Evolutionary conservation across 2,797 vertebrate genomes (phyloP).

Genomic region (Microtus obscurus): DNA sequence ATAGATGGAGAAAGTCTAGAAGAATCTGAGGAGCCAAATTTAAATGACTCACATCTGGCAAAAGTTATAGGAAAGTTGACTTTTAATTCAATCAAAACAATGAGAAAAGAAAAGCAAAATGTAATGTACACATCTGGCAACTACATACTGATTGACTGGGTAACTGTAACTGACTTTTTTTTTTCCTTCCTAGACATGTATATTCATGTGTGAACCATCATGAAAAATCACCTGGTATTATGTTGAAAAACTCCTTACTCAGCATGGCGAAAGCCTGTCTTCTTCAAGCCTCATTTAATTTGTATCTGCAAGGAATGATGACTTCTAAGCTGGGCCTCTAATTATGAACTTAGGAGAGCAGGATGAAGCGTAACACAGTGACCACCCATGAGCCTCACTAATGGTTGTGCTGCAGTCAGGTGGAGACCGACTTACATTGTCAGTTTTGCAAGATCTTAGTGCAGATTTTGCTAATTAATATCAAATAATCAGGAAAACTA

Average conservation of each 20-base stretch:
- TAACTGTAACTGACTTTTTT: background rate
- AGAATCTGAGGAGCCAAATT: background rate
- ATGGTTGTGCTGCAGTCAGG: constrained; percentile 3
- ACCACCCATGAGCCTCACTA: constrained; percentile 64
- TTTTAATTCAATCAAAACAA: background rate
- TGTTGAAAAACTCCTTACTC: constrained; percentile 70
- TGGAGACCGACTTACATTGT: constrained; percentile 9
- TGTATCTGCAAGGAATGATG: constrained; percentile 71
- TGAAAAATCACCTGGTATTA: constrained; percentile 69
- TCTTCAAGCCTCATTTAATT: constrained; percentile 79
- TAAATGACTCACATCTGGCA: background rate
- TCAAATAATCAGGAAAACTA: constrained; percentile 63
- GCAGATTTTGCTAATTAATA: constrained; percentile 65
- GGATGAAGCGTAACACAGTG: constrained; percentile 1
- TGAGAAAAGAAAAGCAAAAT: background rate
- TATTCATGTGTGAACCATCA: constrained; percentile 65
- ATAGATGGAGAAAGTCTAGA: background rate
- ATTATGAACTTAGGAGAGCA: constrained; percentile 62
- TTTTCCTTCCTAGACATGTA: constrained; percentile 49
- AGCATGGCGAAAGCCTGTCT: constrained; percentile 53
- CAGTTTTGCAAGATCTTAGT: constrained; percentile 50
- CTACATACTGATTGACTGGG: background rate
- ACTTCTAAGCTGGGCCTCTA: constrained; percentile 59
- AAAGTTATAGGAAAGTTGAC: background rate
- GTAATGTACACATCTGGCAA: constrained; percentile 16